Base-by-base conservation (phyloP, 2,888 invertebrate genomes). In the Ferrisia virgata region DNA sequence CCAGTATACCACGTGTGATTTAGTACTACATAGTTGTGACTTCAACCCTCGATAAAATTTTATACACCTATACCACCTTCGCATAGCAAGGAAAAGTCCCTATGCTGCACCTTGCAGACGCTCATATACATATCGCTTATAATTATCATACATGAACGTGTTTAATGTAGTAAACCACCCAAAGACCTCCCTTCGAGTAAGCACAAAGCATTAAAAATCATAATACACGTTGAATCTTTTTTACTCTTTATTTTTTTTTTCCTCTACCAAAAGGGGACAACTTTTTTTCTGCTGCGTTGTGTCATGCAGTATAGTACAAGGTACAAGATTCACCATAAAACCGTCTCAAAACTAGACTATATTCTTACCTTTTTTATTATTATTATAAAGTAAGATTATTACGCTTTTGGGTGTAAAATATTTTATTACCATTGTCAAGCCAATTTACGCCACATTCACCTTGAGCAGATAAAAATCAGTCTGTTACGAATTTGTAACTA, bases 351-450 rank as follows among this genome's bases (percentile, higher is more conserved):
- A 58, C 25, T 25, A 58, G 58, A 58, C 25, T 64, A 31, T 28
- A 64, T 64, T 15, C 28, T 64, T 64, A 28, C 15, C 9, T 64
- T 31, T 11, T 64, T 64, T 64, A 28, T 64, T 31, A 28, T 64
- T 64, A 64, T 18, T 15, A 36, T 76, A 8, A 15, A 76, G n/a
- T n/a, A n/a, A n/a, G n/a, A n/a, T n/a, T n/a, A n/a, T n/a, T n/a
- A n/a, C n/a, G n/a, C n/a, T n/a, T n/a, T n/a, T n/a, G n/a, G 36
- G 72, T 36, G 72, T 76, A 76, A 36, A 36, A 76, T 36, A 76
- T 76, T 76, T 76, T 76, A 76, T 76, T 76, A 76, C 36, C 22
- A 33, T 76, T 76, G 72, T 36, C 72, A 36, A 33, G 53, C 53
- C 72, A 33, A 76, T 76, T 76, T 36, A 36, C 36, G 36, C 18